Base-by-base conservation (phyloP, 2,888 invertebrate species). In the Rhyacophila evoluta region DNA sequence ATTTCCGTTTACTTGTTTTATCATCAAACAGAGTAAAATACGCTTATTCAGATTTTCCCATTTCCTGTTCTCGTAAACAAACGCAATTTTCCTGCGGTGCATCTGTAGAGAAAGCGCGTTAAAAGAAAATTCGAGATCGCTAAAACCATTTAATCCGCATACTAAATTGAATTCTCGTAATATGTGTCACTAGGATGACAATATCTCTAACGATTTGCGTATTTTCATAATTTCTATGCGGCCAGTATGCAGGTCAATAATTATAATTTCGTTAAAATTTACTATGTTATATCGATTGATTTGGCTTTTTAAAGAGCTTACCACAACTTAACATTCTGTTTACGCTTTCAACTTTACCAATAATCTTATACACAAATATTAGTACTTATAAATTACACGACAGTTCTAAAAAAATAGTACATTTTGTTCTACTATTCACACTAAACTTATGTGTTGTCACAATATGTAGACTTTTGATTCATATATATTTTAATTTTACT, bases 101-200 rank as follows among this genome's bases (percentile, higher is more conserved):
- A 55, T 55, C 8, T 6, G 55, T 19, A 19, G 19, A 12, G 8
- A 19, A 19, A 1, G 25, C 19, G 55, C 55, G n/a, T 55, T 19
- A 55, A 55, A 55, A 55, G 55, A 55, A 55, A 55, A 55, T 55
- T 19, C 25, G 55, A 19, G 55, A 55, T 55, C 55, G 19, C 55
- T 55, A 55, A 55, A 55, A 55, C 19, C 55, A 2, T 19, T 55
- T 55, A 55, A 55, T 55, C 55, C 55, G 55, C 55, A 19, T 8
- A 19, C 55, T 25, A 25, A 55, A 55, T 55, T 55, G 25, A 25
- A 55, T 55, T 55, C 55, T 12, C 19, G 55, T 19, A 55, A 55
- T 55, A 12, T 8, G 19, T 1, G 25, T 33, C 55, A 55, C 15
- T 55, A 55, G 55, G 12, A 19, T n/a, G 55, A 55, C 55, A 19